Conservation (phyloP, 2,888 invertebrate genomes). For the Plutella xylostella region DNA sequence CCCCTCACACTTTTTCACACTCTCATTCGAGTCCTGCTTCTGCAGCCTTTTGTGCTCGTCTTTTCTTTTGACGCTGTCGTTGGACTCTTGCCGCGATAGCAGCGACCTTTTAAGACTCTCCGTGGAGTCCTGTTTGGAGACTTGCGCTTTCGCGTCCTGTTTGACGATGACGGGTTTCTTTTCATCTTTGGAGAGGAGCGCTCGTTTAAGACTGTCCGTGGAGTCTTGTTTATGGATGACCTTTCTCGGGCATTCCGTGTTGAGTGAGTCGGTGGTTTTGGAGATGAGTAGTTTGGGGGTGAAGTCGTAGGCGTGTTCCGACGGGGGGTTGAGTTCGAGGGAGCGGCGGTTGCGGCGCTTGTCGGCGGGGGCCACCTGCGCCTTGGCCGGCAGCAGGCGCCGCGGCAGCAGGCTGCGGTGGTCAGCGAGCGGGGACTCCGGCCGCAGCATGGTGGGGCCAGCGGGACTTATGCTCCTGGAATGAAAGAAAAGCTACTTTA, state of each 20-base stretch:
- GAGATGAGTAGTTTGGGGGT: conserved; percentile 57
- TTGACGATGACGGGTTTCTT: conserved; percentile 41
- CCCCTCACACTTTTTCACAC: conserved; percentile 24
- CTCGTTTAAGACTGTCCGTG: conserved; percentile 52
- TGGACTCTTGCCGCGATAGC: conserved; percentile 52
- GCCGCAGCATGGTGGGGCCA: conserved; percentile 61
- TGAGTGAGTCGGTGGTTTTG: conserved; percentile 60
- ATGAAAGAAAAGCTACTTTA: conserved; percentile 16
- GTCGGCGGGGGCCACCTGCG: conserved; percentile 57
- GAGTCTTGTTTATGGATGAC: conserved; percentile 59
- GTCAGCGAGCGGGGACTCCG: conserved; percentile 66
- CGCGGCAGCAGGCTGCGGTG: conserved; percentile 62
- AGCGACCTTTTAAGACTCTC: conserved; percentile 56
- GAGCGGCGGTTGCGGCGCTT: conserved; percentile 60
- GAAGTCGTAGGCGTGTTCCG: conserved; percentile 44
- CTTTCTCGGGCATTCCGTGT: conserved; percentile 58
- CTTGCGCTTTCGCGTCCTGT: conserved; percentile 38
- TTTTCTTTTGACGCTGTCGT: conserved; percentile 51
- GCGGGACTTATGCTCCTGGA: conserved; percentile 47
- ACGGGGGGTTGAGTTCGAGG: conserved; percentile 54
- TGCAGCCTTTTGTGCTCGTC: conserved; percentile 38
- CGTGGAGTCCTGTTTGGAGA: conserved; percentile 13
- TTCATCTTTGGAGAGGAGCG: conserved; percentile 52
- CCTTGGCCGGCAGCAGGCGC: conserved; percentile 56
- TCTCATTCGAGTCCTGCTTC: conserved; percentile 3